Percentiles rank a stretch among this genome's conserved stretches.
Conservation (phyloP, 2,113 vertebrate species). For the Syrmaticus mikado region DNA sequence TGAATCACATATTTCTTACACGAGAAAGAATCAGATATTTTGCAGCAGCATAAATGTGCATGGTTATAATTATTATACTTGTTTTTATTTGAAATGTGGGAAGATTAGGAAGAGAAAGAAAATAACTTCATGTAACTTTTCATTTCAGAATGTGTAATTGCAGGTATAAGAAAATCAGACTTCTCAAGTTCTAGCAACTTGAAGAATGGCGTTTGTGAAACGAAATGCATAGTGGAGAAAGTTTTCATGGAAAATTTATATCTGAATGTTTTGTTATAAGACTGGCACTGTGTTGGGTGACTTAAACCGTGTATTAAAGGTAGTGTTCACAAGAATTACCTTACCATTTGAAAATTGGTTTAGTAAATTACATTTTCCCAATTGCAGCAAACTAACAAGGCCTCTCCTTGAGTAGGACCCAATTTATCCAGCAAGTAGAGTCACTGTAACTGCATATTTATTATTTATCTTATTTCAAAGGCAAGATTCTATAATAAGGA, state of each 20-base stretch:
- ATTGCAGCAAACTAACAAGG: background rate
- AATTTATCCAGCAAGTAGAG: background rate
- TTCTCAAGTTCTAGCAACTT: background rate
- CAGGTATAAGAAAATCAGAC: background rate
- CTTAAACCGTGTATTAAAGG: background rate
- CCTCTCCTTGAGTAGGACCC: background rate
- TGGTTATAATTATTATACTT: constrained; percentile 7
- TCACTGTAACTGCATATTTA: background rate
- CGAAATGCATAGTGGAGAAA: background rate
- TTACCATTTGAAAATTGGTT: background rate
- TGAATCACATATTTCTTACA: constrained; percentile 9
- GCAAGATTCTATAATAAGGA: background rate
- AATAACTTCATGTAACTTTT: background rate
- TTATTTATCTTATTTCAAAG: background rate
- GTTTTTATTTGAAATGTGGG: constrained; percentile 7
- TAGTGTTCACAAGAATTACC: background rate
- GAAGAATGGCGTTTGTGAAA: background rate
- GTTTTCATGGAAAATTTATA: background rate
- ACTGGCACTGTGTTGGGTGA: background rate
- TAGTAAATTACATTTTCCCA: background rate
- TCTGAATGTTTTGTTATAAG: background rate
- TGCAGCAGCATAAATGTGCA: background rate
- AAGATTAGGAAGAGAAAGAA: background rate
- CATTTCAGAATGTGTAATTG: background rate
- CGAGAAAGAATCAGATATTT: background rate